phyloP scores from a whole-genome alignment of 2,888 invertebrate species.

The Rotaria sp. region DNA sequence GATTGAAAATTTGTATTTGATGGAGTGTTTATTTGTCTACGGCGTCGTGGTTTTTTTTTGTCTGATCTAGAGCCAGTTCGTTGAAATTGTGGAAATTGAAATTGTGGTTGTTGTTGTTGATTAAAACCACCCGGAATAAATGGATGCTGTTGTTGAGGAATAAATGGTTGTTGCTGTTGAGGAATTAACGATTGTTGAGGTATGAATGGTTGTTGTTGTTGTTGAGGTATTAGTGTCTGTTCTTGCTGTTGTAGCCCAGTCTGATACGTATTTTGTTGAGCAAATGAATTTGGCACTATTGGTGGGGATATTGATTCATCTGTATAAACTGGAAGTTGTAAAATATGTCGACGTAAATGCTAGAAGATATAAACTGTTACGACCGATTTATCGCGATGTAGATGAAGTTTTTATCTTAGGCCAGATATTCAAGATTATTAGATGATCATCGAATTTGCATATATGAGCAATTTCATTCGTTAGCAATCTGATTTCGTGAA shows the following conservation, averaged over 20 bases:
- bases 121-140: background rate
- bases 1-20: background rate
- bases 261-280: background rate
- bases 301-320: background rate
- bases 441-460: too few species aligned
- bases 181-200: background rate
- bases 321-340: background rate
- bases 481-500: too few species aligned
- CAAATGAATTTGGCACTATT: background rate
- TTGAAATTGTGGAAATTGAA: background rate
- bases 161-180: background rate
- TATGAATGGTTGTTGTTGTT: background rate
- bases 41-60: background rate
- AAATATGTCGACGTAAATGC: constrained; percentile 17
- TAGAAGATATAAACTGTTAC: background rate
- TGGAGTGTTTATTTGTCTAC: background rate
- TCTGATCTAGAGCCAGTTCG: background rate
- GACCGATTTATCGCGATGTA: too few species aligned
- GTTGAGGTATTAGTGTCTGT: background rate
- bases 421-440: too few species aligned
- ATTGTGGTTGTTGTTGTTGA: background rate
- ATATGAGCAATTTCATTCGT: too few species aligned
- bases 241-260: background rate
- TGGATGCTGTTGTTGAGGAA: background rate
- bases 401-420: too few species aligned